Percentiles rank a stretch among this genome's conserved stretches.
These are phyloP conservation scores for Schizaphis graminum DNA, from an alignment of 2,888 invertebrate species.

Conservation along the genomic window DNA sequence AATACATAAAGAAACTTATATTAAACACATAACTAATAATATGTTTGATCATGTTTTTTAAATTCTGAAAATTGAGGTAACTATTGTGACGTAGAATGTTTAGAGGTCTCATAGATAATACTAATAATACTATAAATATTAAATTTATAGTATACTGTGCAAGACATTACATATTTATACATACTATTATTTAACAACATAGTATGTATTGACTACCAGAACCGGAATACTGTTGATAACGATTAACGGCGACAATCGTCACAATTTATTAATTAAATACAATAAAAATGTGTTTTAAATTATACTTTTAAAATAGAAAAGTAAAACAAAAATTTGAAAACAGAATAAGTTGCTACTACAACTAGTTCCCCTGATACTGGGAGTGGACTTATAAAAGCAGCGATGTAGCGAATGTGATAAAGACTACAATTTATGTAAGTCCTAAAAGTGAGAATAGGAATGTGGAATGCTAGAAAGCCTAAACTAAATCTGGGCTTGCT, in stretches of 20 bases:
- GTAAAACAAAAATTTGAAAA: background rate
- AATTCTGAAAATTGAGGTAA: background rate
- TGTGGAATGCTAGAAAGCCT: background rate
- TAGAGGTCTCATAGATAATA: background rate
- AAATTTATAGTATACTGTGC: background rate
- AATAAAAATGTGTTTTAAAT: background rate
- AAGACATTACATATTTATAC: background rate
- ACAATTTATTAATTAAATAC: background rate
- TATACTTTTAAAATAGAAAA: background rate
- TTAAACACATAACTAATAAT: background rate
- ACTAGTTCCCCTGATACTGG: background rate
- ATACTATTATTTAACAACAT: background rate
- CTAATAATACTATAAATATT: background rate
- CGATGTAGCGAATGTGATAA: background rate
- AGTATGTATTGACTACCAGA: background rate
- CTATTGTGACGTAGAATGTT: background rate
- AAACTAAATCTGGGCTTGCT: background rate
- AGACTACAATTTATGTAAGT: background rate
- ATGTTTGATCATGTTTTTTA: background rate
- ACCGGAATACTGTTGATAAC: background rate
- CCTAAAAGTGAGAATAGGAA: background rate
- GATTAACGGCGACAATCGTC: background rate
- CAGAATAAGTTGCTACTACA: background rate
- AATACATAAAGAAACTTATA: background rate
- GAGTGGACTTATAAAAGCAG: background rate